A percentile compares a stretch with the other conserved stretches of the same genome.
These are phyloP conservation scores for Tethea ocularis DNA, from an alignment of 2,888 invertebrate genomes.

Conservation along the genomic window DNA sequence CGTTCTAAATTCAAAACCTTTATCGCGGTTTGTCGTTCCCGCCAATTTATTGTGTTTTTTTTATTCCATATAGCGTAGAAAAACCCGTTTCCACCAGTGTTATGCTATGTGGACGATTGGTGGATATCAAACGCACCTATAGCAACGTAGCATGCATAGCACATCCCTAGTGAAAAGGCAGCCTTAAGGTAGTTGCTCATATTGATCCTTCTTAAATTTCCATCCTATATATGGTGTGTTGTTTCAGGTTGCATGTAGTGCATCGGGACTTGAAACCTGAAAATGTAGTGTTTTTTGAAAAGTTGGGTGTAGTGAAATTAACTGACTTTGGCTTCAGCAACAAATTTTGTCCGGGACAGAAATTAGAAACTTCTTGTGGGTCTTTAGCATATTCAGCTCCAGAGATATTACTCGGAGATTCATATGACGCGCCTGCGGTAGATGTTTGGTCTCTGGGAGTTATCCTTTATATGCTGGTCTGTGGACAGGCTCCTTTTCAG, in stretches of 20 bases:
- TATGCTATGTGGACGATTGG: too few species aligned
- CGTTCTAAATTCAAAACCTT: too few species aligned
- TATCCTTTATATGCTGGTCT: constrained; percentile 98
- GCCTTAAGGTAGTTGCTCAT: too few species aligned
- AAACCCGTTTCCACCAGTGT: too few species aligned
- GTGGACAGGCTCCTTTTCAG: constrained; percentile 98
- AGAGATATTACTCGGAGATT: constrained; percentile 98
- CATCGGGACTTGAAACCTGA: constrained; percentile 98
- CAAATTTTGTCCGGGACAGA: constrained; percentile 97
- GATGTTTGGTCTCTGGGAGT: constrained; percentile 99
- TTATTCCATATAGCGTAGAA: too few species aligned
- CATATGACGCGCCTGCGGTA: constrained; percentile 99
- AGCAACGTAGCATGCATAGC: too few species aligned
- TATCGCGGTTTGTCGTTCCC: too few species aligned
- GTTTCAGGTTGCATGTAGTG: constrained; percentile 85
- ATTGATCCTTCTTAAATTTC: too few species aligned
- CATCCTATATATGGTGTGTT: too few species aligned
- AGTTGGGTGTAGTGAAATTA: constrained; percentile 97
- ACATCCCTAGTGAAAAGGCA: too few species aligned
- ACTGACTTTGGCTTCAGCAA: constrained; percentile 99
- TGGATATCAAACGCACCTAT: too few species aligned
- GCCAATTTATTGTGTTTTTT: too few species aligned
- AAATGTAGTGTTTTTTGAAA: constrained; percentile 99
- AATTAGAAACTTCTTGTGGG: constrained; percentile 98
- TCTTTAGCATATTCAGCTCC: constrained; percentile 99